Percentiles rank a stretch among this genome's conserved stretches.
Evolutionary conservation across 2,113 vertebrate genomes (phyloP).

Genomic region (Mugil cephalus): DNA sequence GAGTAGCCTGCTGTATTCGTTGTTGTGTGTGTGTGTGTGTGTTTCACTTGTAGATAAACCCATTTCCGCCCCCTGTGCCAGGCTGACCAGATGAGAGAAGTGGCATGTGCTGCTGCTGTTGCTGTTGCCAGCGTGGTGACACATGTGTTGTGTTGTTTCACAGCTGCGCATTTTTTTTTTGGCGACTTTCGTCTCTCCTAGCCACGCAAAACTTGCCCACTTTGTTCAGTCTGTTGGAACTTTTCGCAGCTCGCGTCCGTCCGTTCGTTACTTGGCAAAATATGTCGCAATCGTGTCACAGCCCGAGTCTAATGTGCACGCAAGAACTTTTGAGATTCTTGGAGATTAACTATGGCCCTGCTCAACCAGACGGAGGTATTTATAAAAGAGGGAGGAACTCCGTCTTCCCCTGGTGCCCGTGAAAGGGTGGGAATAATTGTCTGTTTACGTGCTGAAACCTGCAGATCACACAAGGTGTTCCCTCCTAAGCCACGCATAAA

Average conservation of each 20-base stretch:
- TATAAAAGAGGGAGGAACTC: background rate
- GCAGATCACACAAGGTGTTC: conserved; percentile 30
- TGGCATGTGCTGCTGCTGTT: conserved; percentile 17
- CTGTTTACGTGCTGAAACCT: conserved; percentile 34
- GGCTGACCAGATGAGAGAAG: background rate
- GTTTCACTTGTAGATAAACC: conserved; percentile 5
- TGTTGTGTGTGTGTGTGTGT: background rate
- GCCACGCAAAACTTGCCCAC: too few relatives aligned
- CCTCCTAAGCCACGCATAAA: background rate
- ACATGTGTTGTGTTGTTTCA: background rate
- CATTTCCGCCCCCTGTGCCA: background rate
- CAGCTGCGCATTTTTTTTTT: background rate
- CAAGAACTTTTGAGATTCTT: too few relatives aligned
- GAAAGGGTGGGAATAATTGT: background rate
- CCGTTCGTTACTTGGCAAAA: too few relatives aligned
- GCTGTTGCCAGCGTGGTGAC: conserved; percentile 10
- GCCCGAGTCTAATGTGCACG: too few relatives aligned
- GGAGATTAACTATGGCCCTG: background rate
- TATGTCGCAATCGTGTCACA: too few relatives aligned
- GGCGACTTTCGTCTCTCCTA: too few relatives aligned
- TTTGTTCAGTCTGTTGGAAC: too few relatives aligned
- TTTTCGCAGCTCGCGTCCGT: too few relatives aligned
- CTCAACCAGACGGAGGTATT: background rate
- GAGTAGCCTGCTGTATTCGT: background rate
- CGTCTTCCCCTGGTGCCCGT: background rate